A percentile compares a stretch with the other conserved stretches of the same genome.
These are phyloP conservation scores for Philereme transversata DNA, from an alignment of 2,888 invertebrate species.

Conservation along the genomic window DNA sequence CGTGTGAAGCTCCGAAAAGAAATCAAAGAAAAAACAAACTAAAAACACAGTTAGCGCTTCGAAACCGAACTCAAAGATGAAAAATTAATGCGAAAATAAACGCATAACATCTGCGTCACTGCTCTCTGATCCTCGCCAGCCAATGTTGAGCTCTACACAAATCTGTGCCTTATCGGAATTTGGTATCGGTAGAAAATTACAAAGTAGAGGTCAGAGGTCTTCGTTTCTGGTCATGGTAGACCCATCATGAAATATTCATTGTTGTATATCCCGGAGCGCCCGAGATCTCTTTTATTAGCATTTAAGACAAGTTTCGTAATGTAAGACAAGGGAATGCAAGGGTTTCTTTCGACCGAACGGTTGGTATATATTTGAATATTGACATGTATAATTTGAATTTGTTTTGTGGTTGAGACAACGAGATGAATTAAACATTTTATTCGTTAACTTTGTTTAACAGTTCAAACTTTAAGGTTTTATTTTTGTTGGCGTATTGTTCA, in stretches of 20 bases:
- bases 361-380: conserved; percentile 54
- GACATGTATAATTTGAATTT: conserved; percentile 52
- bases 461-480: conserved; percentile 23
- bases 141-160: conserved; percentile 43
- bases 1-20: conserved; percentile 9
- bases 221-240: conserved; percentile 51
- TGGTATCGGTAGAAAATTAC: conserved; percentile 30
- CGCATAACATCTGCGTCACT: conserved; percentile 67
- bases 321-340: conserved; percentile 49
- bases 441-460: conserved; percentile 30
- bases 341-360: conserved; percentile 53
- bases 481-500: conserved; percentile 23
- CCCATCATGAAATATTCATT: conserved; percentile 73
- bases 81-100: conserved; percentile 72
- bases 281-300: conserved; percentile 71
- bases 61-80: conserved; percentile 59
- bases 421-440: conserved; percentile 38
- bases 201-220: conserved; percentile 44
- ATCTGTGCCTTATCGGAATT: conserved; percentile 30
- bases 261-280: conserved; percentile 52
- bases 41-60: conserved; percentile 51
- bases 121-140: conserved; percentile 50
- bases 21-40: conserved; percentile 42
- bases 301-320: conserved; percentile 73
- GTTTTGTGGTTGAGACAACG: conserved; percentile 37